These are phyloP conservation scores for Ceryle rudis DNA, from an alignment of 2,797 vertebrate species.

Conservation along the genomic window DNA sequence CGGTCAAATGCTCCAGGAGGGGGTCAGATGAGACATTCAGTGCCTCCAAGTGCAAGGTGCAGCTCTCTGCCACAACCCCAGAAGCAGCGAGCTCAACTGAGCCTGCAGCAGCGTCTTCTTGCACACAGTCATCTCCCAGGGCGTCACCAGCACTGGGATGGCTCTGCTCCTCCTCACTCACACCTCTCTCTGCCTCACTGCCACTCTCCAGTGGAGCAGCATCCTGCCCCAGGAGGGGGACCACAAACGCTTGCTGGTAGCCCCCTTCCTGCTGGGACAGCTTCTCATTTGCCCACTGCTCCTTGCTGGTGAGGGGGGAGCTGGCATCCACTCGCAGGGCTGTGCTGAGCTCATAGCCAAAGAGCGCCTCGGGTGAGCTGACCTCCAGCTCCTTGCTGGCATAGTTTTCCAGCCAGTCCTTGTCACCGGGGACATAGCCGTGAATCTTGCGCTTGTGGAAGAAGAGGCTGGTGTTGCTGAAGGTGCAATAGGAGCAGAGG, in stretches of 20 bases:
- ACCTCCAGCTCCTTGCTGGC: slow-evolving; percentile 86
- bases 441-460: slow-evolving; percentile 95
- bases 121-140: neutral
- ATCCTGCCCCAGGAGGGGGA: neutral
- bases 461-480: slow-evolving; percentile 95
- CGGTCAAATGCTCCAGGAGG: slow-evolving; percentile 61
- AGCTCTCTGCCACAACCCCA: slow-evolving; percentile 35
- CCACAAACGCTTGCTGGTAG: neutral
- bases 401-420: slow-evolving; percentile 89
- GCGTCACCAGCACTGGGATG: neutral
- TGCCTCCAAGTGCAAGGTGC: slow-evolving; percentile 76
- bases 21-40: slow-evolving; percentile 49
- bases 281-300: slow-evolving; percentile 20
- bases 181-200: neutral
- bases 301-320: neutral
- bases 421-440: slow-evolving; percentile 92
- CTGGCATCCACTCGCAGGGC: neutral
- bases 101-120: neutral
- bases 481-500: slow-evolving; percentile 91
- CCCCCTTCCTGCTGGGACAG: neutral
- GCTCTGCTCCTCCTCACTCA: neutral
- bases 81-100: neutral
- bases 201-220: accelerated
- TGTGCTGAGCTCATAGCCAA: slow-evolving; percentile 67
- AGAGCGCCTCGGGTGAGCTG: slow-evolving; percentile 62